Evolutionary conservation across 2,113 vertebrate genomes (phyloP).

Genomic region (Sisor rabdophorus): DNA sequence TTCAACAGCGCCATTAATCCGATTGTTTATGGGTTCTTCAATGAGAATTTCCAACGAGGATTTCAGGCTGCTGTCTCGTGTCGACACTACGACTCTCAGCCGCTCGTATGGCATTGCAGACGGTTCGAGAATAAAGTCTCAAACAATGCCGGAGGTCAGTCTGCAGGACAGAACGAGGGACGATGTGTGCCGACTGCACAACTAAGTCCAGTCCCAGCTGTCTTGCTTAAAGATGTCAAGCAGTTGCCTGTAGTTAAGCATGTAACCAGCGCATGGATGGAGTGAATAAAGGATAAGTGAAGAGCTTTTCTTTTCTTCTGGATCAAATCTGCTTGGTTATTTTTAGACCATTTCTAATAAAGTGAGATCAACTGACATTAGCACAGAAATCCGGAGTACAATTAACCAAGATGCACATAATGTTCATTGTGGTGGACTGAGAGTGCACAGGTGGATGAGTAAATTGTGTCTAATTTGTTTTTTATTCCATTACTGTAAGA

Average conservation of each 20-base stretch:
- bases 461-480: not conserved
- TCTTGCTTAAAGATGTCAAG: constrained; percentile 44
- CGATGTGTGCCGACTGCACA: not conserved
- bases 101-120: not conserved
- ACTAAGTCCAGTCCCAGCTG: constrained; percentile 21
- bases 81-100: not conserved
- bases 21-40: constrained; percentile 58
- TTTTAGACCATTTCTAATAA: not conserved
- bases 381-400: not conserved
- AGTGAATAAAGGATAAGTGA: constrained; percentile 24
- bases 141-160: not conserved
- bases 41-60: constrained; percentile 53
- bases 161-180: not conserved
- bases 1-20: constrained; percentile 57
- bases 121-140: constrained; percentile 50
- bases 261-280: constrained; percentile 50
- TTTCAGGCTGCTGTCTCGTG: constrained; percentile 54
- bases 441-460: not conserved
- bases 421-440: not conserved
- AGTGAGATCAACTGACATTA: not conserved
- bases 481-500: not conserved
- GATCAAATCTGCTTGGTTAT: not conserved
- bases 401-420: not conserved
- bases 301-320: not conserved
- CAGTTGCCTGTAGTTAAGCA: constrained; percentile 28